Conservation (phyloP, 2,888 invertebrate species). For the Ornithoptera alexandrae region DNA sequence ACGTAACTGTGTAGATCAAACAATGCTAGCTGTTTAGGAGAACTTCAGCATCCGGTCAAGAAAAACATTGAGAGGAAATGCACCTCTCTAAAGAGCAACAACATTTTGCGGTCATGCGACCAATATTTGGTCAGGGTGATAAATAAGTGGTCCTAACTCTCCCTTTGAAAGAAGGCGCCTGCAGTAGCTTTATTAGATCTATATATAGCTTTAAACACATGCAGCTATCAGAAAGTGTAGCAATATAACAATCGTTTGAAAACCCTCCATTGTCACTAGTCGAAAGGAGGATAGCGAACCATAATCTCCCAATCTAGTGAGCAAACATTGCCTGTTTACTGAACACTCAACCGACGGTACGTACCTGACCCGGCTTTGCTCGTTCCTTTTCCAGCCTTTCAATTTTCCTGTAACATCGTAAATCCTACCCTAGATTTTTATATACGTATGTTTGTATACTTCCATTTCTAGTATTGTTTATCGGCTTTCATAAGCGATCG, state of each 20-base stretch:
- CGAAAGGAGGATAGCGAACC: constrained; percentile 40
- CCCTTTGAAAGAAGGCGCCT: too few relatives aligned
- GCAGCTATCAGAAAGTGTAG: too few relatives aligned
- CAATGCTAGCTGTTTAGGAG: too few relatives aligned
- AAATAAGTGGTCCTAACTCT: too few relatives aligned
- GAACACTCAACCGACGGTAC: constrained; percentile 40
- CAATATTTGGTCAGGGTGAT: too few relatives aligned
- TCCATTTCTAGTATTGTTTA: background rate
- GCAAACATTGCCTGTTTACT: constrained; percentile 54
- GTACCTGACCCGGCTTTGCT: constrained; percentile 41
- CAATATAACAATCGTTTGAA: background rate
- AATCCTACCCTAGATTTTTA: constrained; percentile 19
- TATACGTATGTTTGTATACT: constrained; percentile 6
- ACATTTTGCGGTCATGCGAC: too few relatives aligned
- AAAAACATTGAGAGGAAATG: too few relatives aligned
- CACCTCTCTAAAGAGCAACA: too few relatives aligned
- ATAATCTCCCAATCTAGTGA: constrained; percentile 57
- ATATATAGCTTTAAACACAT: too few relatives aligned
- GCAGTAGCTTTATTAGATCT: too few relatives aligned
- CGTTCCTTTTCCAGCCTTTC: constrained; percentile 36
- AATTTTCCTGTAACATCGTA: constrained; percentile 37
- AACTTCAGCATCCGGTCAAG: too few relatives aligned
- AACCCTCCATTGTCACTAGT: constrained; percentile 13
- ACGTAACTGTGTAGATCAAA: too few relatives aligned
- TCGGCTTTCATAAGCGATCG: background rate